Base-by-base conservation (phyloP, 2,888 invertebrate species). In the Dryomyza anilis region DNA sequence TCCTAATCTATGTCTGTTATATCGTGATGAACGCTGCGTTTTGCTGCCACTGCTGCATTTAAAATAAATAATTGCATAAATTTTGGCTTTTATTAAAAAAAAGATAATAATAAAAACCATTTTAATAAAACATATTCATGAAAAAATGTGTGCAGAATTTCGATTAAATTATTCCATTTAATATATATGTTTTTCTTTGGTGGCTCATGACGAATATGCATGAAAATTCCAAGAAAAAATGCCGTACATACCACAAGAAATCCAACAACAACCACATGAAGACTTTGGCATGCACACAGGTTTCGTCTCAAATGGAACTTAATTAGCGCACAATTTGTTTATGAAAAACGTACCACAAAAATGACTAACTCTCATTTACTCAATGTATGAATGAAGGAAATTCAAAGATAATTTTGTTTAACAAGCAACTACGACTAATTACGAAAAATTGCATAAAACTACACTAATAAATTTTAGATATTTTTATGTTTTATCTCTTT, bases 31-130 rank as follows among this genome's bases (percentile, higher is more conserved):
- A 27, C 8, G 16, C 2, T 7, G 5, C n/a, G 16, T 14, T 14
- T 29, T n/a, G 16, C 21, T 19, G 33, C 6, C 23, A 7, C 1
- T 23, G 23, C 23, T 25, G 14, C 36, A 36, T 55, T 55, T 10
- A 14, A 16, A 19, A 14, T 21, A 55, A 55, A 55, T 55, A 55
- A 14, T 55, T 55, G 55, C 33, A 55, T 33, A 55, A 55, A 36
- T 55, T 55, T 39, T 36, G n/a, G 55, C 6, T 55, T 30, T 36
- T 5, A 25, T 50, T 50, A n/a, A n/a, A n/a, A n/a, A n/a, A n/a
- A n/a, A n/a, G n/a, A n/a, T n/a, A n/a, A n/a, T n/a, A n/a, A n/a
- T n/a, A n/a, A n/a, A n/a, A n/a, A n/a, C n/a, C 36, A 36, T n/a
- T 19, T 33, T 10, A 36, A 21, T 23, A 33, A 2, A 23, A 12